Conservation (phyloP, 2,888 invertebrate species). For the Coenonympha arcania region DNA sequence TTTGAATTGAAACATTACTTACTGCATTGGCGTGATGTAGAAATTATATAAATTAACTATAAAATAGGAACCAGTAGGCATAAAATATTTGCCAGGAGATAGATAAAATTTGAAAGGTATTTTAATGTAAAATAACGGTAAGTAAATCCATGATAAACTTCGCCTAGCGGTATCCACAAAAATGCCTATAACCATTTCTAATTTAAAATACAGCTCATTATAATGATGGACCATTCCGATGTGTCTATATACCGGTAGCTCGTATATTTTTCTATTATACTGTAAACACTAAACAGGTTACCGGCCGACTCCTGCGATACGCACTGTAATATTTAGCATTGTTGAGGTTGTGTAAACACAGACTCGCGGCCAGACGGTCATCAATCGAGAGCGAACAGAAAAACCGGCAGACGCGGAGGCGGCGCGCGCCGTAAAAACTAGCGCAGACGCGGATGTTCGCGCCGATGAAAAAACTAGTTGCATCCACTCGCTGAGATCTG, state of each 20-base stretch:
- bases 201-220: slow-evolving; percentile 3
- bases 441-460: slow-evolving; percentile 60
- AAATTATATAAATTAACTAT: too few relatives aligned
- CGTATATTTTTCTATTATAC: slow-evolving; percentile 18
- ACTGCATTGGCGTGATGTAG: too few relatives aligned
- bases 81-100: too few relatives aligned
- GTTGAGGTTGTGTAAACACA: slow-evolving; percentile 44
- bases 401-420: slow-evolving; percentile 47
- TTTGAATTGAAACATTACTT: too few relatives aligned
- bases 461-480: slow-evolving; percentile 41
- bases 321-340: slow-evolving; percentile 37
- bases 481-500: neutral
- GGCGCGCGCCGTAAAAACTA: slow-evolving; percentile 53
- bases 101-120: too few relatives aligned
- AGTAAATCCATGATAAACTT: slow-evolving; percentile 7
- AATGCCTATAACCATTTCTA: slow-evolving; percentile 4
- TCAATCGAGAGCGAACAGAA: slow-evolving; percentile 55
- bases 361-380: slow-evolving; percentile 47
- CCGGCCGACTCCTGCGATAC: slow-evolving; percentile 45
- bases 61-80: too few relatives aligned
- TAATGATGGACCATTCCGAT: slow-evolving; percentile 10
- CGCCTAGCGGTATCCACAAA: neutral
- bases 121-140: neutral
- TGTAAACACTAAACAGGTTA: slow-evolving; percentile 25
- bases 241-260: slow-evolving; percentile 19